Percentiles rank a stretch among this genome's conserved stretches.
phyloP scores from a whole-genome alignment of 2,113 vertebrate genomes.

The Forbesichthys agassizii region DNA sequence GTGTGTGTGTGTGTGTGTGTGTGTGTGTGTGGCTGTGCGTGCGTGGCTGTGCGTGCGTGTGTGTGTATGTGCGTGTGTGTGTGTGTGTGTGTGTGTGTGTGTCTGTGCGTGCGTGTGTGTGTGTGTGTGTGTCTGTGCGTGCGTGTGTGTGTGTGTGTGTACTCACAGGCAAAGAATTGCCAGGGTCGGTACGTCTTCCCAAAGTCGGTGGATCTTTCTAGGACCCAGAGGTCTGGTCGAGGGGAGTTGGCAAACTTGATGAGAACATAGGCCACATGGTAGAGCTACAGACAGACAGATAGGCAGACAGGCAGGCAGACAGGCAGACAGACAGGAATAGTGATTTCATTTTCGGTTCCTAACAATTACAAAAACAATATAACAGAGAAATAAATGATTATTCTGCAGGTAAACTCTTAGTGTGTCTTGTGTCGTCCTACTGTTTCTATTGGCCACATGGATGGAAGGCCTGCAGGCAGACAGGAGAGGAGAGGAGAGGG shows the following conservation, averaged over 20 bases:
- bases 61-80: not conserved
- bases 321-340: no score
- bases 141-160: constrained; percentile 2
- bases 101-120: not conserved
- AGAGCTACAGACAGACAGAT: constrained; percentile 81
- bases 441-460: constrained; percentile 79
- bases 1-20: not conserved
- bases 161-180: constrained; percentile 99
- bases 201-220: constrained; percentile 89
- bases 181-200: constrained; percentile 90
- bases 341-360: constrained; percentile 9
- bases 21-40: no score
- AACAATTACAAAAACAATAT: not conserved
- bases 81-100: not conserved
- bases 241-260: constrained; percentile 98
- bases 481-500: not conserved
- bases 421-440: no score
- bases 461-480: constrained; percentile 79
- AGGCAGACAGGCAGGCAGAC: not conserved
- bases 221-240: constrained; percentile 95
- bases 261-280: constrained; percentile 94
- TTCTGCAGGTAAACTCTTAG: not conserved
- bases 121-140: not conserved
- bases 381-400: not conserved
- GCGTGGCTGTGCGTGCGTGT: not conserved